Base-by-base conservation (phyloP, 2,113 vertebrate genomes). In the Cettia cetti region DNA sequence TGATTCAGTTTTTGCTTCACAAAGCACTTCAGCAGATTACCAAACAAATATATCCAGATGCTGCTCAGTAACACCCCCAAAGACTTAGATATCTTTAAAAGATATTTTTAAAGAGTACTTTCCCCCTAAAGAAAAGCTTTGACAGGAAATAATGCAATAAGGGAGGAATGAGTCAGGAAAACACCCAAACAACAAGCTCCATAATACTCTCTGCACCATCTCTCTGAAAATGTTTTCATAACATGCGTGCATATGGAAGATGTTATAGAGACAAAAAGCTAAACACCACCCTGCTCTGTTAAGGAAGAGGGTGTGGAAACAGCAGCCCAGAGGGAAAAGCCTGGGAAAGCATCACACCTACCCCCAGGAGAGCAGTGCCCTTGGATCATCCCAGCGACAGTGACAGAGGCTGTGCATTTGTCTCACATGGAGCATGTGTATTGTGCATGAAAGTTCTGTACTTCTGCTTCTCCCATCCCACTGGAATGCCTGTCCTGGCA, bases 351-450 rank as follows among this genome's bases (percentile, higher is more conserved):
- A 4, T 28, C 44, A 54, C 56, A 85, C 21, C 49, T 60, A 12
- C 26, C 28, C 65, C 27, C 65, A 49, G 19, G 2, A n/a, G n/a
- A 2, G 1, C 1, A 1, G 49, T 1, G 1, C 35, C 21, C 33
- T n/a, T 1, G 1, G 53, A 22, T 53, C 22, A 14, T 11, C 22
- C n/a, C n/a, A n/a, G n/a, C n/a, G n/a, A 11, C 1, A 47, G 27
- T 1, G 7, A 33, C 13, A 26, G 10, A 31, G 16, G 11, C 26
- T 59, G 52, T 59, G 44, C 44, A 21, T 53, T 49, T 35, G 61
- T 42, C 35, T 68, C 5, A 0, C 10, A 2, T 15, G 6, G 35
- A 18, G 21, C 7, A 14, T 1, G 10, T 0, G 0, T 17, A 3
- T 10, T 33, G 26, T 12, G 21, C 23, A n/a, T 33, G 7, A 12